Conservation (phyloP, 2,888 invertebrate species). For the Tanytarsus gracilentus region DNA sequence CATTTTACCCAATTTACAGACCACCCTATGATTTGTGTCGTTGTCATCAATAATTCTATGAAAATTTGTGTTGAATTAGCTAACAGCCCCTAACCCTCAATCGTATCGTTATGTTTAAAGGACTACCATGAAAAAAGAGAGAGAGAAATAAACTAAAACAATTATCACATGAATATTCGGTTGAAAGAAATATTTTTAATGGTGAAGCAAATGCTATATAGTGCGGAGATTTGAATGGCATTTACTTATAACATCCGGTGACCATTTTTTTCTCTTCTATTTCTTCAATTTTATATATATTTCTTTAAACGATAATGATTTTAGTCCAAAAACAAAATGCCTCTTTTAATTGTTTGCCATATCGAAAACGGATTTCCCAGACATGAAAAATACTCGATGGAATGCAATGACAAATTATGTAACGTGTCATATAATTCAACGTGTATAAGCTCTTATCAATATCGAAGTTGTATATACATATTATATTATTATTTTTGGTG, state of each 20-base stretch:
- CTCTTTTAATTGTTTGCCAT: not conserved
- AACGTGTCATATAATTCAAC: no score
- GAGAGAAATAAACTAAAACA: not conserved
- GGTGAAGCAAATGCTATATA: conserved; percentile 11
- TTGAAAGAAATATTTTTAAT: not conserved
- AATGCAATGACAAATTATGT: conserved; percentile 8
- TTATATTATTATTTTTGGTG: no score
- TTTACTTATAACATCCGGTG: conserved; percentile 25
- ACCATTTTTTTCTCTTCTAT: no score
- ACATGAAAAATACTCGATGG: not conserved
- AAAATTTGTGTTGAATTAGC: no score
- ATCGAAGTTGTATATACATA: no score
- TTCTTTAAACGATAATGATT: not conserved
- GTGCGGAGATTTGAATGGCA: conserved; percentile 6
- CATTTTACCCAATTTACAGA: no score
- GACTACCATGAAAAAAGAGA: not conserved
- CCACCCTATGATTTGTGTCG: no score
- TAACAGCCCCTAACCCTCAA: not conserved
- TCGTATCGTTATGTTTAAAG: not conserved
- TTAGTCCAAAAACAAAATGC: not conserved
- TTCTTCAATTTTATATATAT: not conserved
- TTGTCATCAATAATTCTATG: no score
- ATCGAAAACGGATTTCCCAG: conserved; percentile 10
- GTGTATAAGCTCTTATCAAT: no score
- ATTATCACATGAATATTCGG: conserved; percentile 3